These are phyloP conservation scores for Argopecten irradians DNA, from an alignment of 1,140 invertebrate species.

Conservation along the genomic window DNA sequence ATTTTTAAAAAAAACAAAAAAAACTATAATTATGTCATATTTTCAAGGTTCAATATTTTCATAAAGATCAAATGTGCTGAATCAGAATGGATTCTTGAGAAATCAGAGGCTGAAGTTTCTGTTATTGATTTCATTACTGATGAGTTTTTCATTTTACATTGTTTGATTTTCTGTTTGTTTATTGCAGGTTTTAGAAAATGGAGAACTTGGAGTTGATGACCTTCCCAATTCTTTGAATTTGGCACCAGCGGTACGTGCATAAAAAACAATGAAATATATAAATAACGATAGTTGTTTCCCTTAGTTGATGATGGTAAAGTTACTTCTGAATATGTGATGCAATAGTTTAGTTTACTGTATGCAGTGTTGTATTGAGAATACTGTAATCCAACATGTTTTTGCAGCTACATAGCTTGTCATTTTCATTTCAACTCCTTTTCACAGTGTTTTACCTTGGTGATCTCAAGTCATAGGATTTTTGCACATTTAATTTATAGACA, in stretches of 20 bases:
- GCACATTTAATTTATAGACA: no score
- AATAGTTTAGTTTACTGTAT: slow-evolving; percentile 7
- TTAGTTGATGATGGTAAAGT: background rate
- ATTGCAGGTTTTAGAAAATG: slow-evolving; percentile 47
- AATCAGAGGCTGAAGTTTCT: background rate
- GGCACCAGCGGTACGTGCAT: slow-evolving; percentile 43
- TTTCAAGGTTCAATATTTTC: no score
- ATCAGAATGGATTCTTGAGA: background rate
- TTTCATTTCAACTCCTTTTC: no score
- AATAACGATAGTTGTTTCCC: slow-evolving; percentile 24
- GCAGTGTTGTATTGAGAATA: slow-evolving; percentile 29
- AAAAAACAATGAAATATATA: slow-evolving; percentile 40
- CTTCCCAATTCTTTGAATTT: slow-evolving; percentile 30
- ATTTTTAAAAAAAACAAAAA: background rate
- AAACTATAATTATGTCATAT: no score
- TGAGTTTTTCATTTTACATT: background rate
- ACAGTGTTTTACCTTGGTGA: no score
- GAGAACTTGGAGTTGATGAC: slow-evolving; percentile 54
- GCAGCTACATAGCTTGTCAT: no score
- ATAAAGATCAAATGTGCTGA: no score
- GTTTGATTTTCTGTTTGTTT: background rate
- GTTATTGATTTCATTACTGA: background rate
- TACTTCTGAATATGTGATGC: background rate
- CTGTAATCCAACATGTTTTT: background rate
- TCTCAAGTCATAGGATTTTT: no score